phyloP scores from a whole-genome alignment of 1,140 invertebrate genomes.

The Oscheius sp. region DNA sequence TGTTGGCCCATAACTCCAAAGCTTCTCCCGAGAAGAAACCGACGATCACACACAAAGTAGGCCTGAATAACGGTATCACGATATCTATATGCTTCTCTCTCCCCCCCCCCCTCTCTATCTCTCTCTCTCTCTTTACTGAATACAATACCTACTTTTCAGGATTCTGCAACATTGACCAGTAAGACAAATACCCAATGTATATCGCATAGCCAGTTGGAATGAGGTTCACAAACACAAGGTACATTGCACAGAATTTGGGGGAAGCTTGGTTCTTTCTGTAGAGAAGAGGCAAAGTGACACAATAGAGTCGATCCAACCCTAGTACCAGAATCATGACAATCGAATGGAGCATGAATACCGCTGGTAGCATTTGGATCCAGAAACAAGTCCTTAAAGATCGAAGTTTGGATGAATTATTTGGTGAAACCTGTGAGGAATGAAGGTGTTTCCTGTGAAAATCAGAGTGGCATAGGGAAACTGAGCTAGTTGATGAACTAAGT shows the following conservation, averaged over 20 bases:
- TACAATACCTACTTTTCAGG: slow-evolving; percentile 16
- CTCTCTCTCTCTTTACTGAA: no score
- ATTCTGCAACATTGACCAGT: slow-evolving; percentile 7
- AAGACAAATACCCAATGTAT: not conserved
- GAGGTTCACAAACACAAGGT: not conserved
- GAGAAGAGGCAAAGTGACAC: not conserved
- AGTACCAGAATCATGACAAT: not conserved
- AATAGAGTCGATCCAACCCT: not conserved
- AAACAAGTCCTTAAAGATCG: not conserved
- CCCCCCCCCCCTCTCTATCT: not conserved
- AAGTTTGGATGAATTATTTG: not conserved
- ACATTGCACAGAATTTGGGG: not conserved
- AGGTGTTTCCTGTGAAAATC: not conserved
- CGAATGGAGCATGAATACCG: not conserved
- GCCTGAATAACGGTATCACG: no score
- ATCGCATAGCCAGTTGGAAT: not conserved
- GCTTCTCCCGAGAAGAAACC: not conserved
- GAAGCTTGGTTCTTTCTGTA: not conserved
- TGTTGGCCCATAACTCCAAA: not conserved
- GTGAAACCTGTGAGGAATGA: not conserved
- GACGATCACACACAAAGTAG: not conserved
- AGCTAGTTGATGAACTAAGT: not conserved
- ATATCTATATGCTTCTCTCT: no score
- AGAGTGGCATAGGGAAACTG: not conserved
- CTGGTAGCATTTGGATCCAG: not conserved